Base-by-base conservation (phyloP, 64 coral and sea anemone species). In the Astreopora myriophthalma region DNA sequence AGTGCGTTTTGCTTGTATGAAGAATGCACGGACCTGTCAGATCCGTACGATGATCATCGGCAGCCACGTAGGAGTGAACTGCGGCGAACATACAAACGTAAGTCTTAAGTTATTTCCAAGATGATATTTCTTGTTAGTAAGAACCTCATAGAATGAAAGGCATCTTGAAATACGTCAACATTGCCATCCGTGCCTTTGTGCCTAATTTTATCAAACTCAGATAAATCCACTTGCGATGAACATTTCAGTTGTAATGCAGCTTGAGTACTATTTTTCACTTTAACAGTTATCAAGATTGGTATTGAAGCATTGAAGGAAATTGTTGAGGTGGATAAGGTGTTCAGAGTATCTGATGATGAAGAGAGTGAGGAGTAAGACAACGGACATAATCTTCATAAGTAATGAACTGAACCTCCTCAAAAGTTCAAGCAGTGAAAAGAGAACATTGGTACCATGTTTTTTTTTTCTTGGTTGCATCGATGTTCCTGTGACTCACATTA, bases 1-100 rank as follows among this genome's bases (percentile, higher is more conserved):
- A 67, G 64, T 67, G 64, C 64, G n/a, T 67, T 67, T 67, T 67
- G 64, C 27, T 67, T 67, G 27, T 67, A 67, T 67, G 64, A 24
- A 9, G 64, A 67, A 67, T 67, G 64, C 64, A 67, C 3, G 27
- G 64, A 67, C 64, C 27, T 67, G 64, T 67, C 64, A 26, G 64
- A 67, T 28, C 64, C 64, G n/a, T 67, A 67, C 64, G 64, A 67
- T 67, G n/a, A 67, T 29, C 64, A 67, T 67, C 25, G 27, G 27
- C 64, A 67, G 27, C 64, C 64, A 29, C 64, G 64, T 67, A 67
- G 64, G 64, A 67, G 27, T 29, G 64, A 67, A n/a, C 64, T 67
- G 64, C 0, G 64, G 27, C 64, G 25, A 67, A 67, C 64, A 67
- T 67, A 27, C 64, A 67, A 28, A 67, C 22, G 64, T 67, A 67